Conservation (phyloP, 2,113 vertebrate species). For the Notothenia coriiceps region DNA sequence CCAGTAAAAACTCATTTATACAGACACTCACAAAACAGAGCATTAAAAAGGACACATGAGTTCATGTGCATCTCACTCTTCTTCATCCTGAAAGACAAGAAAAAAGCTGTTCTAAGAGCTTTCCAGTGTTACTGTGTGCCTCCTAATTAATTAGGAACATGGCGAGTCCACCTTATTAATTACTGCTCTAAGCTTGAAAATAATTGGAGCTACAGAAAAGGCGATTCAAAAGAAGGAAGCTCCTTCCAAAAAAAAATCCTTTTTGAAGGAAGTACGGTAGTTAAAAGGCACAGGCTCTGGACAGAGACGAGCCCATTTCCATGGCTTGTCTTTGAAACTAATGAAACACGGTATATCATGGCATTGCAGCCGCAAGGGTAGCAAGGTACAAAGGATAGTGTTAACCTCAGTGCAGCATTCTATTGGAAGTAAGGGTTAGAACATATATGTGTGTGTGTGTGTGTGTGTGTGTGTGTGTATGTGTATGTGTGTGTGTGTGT, state of each 20-base stretch:
- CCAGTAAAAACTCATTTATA: neutral
- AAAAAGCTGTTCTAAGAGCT: constrained; percentile 43
- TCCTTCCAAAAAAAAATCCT: constrained; percentile 49
- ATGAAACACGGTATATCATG: constrained; percentile 73
- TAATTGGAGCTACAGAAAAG: constrained; percentile 79
- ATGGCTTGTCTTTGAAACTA: constrained; percentile 72
- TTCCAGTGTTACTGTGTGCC: constrained; percentile 37
- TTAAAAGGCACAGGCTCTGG: constrained; percentile 67
- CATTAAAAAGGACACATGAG: neutral
- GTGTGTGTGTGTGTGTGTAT: constrained; percentile 7
- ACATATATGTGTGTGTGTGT: constrained; percentile 11
- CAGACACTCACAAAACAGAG: constrained; percentile 7
- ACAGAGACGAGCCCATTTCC: constrained; percentile 64
- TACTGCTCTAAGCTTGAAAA: constrained; percentile 79
- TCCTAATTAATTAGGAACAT: constrained; percentile 70
- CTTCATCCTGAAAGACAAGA: constrained; percentile 35
- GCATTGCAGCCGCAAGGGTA: constrained; percentile 60
- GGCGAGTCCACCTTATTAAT: constrained; percentile 73
- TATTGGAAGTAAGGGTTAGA: constrained; percentile 49
- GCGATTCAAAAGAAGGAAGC: constrained; percentile 73
- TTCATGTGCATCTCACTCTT: neutral
- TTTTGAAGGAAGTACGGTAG: constrained; percentile 74
- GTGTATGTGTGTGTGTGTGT: constrained; percentile 5
- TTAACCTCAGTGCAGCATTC: constrained; percentile 50
- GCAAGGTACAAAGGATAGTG: constrained; percentile 62